Evolutionary conservation across 2,797 vertebrate species (phyloP), one percentile per base, ranked within the genome.

Genomic region (Ataeniobius toweri): DNA sequence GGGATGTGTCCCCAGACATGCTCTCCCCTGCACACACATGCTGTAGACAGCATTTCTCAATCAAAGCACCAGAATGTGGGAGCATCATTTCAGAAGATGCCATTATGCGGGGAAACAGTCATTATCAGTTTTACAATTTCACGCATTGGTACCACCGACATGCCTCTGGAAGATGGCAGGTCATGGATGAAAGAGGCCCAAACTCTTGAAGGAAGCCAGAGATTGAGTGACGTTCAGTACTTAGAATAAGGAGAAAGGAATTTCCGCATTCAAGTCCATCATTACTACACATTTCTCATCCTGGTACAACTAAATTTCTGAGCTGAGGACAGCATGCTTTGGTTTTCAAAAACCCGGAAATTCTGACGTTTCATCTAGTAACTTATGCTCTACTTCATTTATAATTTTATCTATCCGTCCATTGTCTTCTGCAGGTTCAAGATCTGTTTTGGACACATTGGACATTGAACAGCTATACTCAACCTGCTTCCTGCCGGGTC

Each of bases 51-150:
- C 44, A 56, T 63, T 83, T 79, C 61, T 91, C 85, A 83, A 88
- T 92, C 89, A 93, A 87, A 90, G 84, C 78, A 75, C 83, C 63
- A 44, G 82, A 80, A 81, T 85, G 85, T 88, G 77, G 86, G 86
- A 86, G 87, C 88, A 80, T 78, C 83, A 80, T 91, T 92, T 90
- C 73, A 61, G 80, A 78, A 84, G 81, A 87, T 26, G 74, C 86
- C 89, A 90, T 92, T 93, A 91, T 91, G 89, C 86, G 85, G 85
- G 85, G 82, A 80, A 91, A 92, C 92, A 86, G 86, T 90, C 91
- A 90, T 92, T 92, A 93, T 88, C 82, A 74, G 86, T 92, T 92
- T 91, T 83, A 90, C 89, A 93, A 94, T 94, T 93, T 94, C 93
- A 94, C 53, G 91, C 86, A 73, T 82, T 80, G n/a, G 68, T 83